A percentile compares a stretch with the other conserved stretches of the same genome.
Evolutionary conservation across 2,888 invertebrate species (phyloP).

Genomic region (Conomelus anceps): DNA sequence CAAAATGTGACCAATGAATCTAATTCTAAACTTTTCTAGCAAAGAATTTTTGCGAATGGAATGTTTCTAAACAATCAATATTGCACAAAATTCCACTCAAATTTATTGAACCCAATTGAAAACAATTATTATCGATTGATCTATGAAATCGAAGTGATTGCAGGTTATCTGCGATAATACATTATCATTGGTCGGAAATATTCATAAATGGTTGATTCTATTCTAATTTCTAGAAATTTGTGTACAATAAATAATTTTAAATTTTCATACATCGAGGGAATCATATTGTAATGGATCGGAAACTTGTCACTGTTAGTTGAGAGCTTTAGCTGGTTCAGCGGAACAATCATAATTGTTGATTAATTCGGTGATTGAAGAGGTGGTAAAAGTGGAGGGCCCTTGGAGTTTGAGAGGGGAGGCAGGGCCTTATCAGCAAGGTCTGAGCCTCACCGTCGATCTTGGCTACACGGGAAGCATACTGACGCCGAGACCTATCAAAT

Average conservation of each 20-base stretch:
- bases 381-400: neutral
- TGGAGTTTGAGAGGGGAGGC: conserved; percentile 1
- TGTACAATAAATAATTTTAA: neutral
- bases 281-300: neutral
- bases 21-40: too few relatives aligned
- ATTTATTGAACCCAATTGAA: too few relatives aligned
- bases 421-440: neutral
- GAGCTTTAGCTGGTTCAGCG: neutral
- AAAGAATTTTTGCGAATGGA: too few relatives aligned
- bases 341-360: too few relatives aligned
- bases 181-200: too few relatives aligned
- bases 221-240: neutral
- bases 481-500: neutral
- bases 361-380: neutral
- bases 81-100: too few relatives aligned
- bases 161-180: too few relatives aligned
- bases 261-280: neutral
- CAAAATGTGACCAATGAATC: too few relatives aligned
- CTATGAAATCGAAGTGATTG: too few relatives aligned
- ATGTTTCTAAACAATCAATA: too few relatives aligned
- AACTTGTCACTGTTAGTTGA: neutral
- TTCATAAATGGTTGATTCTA: too few relatives aligned
- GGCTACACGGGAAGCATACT: neutral
- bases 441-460: neutral
- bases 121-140: too few relatives aligned